A percentile compares a stretch with the other conserved stretches of the same genome.
phyloP scores from a whole-genome alignment of 2,113 vertebrate genomes.

The Salvelinus alpinus region DNA sequence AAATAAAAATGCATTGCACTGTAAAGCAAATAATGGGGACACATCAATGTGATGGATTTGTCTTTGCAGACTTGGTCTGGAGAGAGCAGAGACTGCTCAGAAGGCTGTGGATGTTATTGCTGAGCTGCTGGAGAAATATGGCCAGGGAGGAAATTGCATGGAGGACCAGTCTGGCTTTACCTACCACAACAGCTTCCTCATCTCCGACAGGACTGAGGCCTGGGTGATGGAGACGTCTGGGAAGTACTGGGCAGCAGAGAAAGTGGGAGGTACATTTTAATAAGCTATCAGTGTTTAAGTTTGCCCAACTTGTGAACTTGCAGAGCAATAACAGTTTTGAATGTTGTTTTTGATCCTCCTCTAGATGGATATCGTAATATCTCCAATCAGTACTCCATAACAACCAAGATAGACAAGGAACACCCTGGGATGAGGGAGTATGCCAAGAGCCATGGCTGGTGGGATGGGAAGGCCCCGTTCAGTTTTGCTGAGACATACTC shows the following conservation, averaged over 20 bases:
- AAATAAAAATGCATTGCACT: not conserved
- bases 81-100: slow-evolving; percentile 89
- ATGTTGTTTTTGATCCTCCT: slow-evolving; percentile 10
- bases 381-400: slow-evolving; percentile 92
- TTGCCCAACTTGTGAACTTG: too few species aligned
- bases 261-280: slow-evolving; percentile 65
- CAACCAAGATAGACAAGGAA: slow-evolving; percentile 87
- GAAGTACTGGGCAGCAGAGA: slow-evolving; percentile 78
- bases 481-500: slow-evolving; percentile 87
- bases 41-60: slow-evolving; percentile 57
- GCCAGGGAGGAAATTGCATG: slow-evolving; percentile 92
- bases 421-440: slow-evolving; percentile 84
- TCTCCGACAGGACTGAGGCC: slow-evolving; percentile 90
- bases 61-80: slow-evolving; percentile 86
- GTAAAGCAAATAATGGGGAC: not conserved
- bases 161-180: slow-evolving; percentile 83
- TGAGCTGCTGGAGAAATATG: slow-evolving; percentile 86
- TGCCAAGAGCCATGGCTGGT: slow-evolving; percentile 85
- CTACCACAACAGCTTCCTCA: slow-evolving; percentile 96
- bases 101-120: slow-evolving; percentile 85
- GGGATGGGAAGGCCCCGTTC: slow-evolving; percentile 86
- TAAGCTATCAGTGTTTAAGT: not conserved
- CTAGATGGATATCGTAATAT: slow-evolving; percentile 87
- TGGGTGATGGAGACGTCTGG: slow-evolving; percentile 95
- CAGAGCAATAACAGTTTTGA: too few species aligned